Conservation (phyloP, 2,888 invertebrate species). For the Sarcophaga rosellei region DNA sequence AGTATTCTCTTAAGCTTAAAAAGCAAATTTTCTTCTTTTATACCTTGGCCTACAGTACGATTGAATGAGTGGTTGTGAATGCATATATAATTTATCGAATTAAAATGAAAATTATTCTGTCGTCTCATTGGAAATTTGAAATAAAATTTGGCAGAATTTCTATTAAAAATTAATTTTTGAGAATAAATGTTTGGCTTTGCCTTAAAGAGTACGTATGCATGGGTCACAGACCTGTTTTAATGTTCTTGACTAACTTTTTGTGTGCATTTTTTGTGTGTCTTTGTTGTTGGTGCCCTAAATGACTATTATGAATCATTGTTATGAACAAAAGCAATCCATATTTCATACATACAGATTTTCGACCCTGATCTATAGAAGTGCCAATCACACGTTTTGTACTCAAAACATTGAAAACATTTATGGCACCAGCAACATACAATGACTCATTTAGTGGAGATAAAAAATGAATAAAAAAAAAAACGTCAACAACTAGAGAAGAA, state of each 20-base stretch:
- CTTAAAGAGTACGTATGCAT: background rate
- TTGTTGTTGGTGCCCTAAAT: background rate
- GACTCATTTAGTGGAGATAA: conserved; percentile 40
- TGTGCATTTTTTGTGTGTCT: background rate
- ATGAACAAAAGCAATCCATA: background rate
- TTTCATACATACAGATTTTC: background rate
- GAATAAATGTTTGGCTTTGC: background rate
- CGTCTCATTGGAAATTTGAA: background rate
- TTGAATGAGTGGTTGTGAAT: background rate
- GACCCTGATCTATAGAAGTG: conserved; percentile 45
- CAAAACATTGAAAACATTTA: conserved; percentile 10
- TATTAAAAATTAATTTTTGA: background rate
- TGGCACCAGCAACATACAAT: background rate
- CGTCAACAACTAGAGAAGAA: background rate
- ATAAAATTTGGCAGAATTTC: background rate
- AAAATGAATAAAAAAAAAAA: background rate
- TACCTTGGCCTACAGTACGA: too few species aligned
- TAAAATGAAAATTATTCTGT: too few species aligned
- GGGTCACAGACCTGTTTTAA: background rate
- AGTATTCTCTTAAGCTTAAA: too few species aligned
- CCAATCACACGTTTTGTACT: conserved; percentile 37
- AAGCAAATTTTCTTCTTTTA: too few species aligned
- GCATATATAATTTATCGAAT: too few species aligned
- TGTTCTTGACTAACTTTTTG: conserved; percentile 3
- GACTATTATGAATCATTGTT: conserved; percentile 31